Percentiles rank a stretch among this genome's conserved stretches.
phyloP scores from a whole-genome alignment of 2,888 invertebrate genomes.

The Limenitis arthemis region DNA sequence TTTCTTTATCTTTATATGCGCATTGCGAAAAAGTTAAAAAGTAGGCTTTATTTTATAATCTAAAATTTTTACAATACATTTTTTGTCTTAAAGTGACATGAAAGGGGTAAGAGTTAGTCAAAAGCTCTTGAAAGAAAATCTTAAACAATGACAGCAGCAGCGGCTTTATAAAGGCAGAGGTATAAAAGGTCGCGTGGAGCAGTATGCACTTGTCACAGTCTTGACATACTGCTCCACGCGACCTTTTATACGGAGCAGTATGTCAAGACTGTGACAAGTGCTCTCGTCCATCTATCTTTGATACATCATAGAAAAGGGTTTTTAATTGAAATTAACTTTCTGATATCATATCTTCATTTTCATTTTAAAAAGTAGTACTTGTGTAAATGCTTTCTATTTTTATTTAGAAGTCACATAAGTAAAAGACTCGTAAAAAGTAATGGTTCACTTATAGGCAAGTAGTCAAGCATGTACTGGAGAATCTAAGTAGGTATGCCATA shows the following conservation, averaged over 20 bases:
- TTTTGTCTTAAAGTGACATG: neutral
- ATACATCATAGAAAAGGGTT: slow-evolving; percentile 1
- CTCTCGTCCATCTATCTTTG: slow-evolving; percentile 3
- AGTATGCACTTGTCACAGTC: too few species aligned
- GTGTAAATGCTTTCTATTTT: too few species aligned
- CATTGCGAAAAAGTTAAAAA: neutral
- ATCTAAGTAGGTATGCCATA: too few species aligned
- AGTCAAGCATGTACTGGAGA: too few species aligned
- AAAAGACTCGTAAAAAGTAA: too few species aligned
- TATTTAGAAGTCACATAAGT: too few species aligned
- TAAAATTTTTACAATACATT: neutral
- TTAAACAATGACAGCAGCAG: slow-evolving; percentile 13
- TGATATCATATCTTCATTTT: neutral
- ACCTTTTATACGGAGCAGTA: too few species aligned
- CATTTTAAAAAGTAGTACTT: neutral
- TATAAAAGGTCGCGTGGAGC: slow-evolving; percentile 14
- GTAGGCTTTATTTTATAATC: neutral
- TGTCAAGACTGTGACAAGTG: slow-evolving; percentile 6
- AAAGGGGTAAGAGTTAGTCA: slow-evolving; percentile 1
- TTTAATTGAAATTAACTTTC: neutral
- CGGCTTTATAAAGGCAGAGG: slow-evolving; percentile 5
- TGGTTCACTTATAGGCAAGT: too few species aligned
- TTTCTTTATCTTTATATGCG: too few species aligned
- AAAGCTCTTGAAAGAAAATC: slow-evolving; percentile 12
- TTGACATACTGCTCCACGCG: too few species aligned